phyloP scores from a whole-genome alignment of 2,113 vertebrate genomes.

The Cyprinodon tularosa region DNA sequence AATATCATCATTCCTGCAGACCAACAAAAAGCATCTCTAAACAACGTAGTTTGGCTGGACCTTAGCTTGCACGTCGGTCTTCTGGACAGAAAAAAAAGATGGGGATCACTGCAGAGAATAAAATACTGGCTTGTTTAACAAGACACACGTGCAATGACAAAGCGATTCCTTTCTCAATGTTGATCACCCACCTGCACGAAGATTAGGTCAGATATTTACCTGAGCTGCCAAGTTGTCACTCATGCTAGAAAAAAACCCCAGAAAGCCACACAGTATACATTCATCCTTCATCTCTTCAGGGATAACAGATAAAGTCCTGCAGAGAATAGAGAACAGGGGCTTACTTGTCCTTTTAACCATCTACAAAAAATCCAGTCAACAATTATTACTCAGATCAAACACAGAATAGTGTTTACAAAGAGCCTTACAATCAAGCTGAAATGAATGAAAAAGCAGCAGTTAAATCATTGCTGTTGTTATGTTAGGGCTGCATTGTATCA shows the following conservation, averaged over 20 bases:
- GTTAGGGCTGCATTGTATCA: not conserved
- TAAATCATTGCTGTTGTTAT: not conserved
- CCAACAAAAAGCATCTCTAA: conserved; percentile 80
- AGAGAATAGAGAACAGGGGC: conserved; percentile 38
- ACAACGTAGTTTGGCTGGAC: conserved; percentile 71
- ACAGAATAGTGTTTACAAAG: not conserved
- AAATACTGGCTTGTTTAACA: conserved; percentile 76
- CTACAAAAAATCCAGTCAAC: not conserved
- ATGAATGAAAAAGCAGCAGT: not conserved
- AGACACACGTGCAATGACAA: conserved; percentile 79
- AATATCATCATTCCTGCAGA: conserved; percentile 77
- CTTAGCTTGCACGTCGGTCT: conserved; percentile 66
- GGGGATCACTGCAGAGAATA: conserved; percentile 51
- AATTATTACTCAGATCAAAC: not conserved
- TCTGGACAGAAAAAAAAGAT: conserved; percentile 21
- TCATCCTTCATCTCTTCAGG: conserved; percentile 46
- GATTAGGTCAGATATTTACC: conserved; percentile 79
- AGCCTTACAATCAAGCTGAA: not conserved
- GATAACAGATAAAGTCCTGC: conserved; percentile 32
- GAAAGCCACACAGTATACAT: conserved; percentile 63
- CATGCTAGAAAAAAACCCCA: conserved; percentile 56
- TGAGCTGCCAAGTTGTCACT: conserved; percentile 77
- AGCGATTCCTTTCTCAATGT: conserved; percentile 69
- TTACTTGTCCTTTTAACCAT: conserved; percentile 12
- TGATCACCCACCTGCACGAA: conserved; percentile 76